Evolutionary conservation across 2,113 vertebrate species (phyloP).

Genomic region (Istiophorus platypterus): DNA sequence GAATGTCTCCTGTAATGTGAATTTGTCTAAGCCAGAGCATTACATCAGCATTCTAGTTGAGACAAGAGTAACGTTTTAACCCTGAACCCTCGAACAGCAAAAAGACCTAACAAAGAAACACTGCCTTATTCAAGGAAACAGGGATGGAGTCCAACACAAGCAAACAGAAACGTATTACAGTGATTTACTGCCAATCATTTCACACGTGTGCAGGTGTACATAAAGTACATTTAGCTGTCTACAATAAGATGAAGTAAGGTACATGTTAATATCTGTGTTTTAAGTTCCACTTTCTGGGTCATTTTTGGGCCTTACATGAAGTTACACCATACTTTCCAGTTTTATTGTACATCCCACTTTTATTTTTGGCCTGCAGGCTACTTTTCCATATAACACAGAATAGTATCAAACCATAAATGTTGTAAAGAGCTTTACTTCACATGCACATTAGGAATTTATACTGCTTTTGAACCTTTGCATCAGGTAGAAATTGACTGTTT

Average conservation of each 20-base stretch:
- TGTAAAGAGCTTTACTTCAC: conserved; percentile 50
- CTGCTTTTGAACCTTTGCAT: conserved; percentile 45
- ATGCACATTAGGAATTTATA: conserved; percentile 33
- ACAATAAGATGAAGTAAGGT: conserved; percentile 80
- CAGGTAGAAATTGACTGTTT: background rate
- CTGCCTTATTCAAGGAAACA: conserved; percentile 76
- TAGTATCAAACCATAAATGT: conserved; percentile 53
- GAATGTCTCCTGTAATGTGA: conserved; percentile 72
- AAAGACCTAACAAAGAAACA: conserved; percentile 75
- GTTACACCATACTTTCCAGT: conserved; percentile 76
- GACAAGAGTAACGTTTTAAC: conserved; percentile 82
- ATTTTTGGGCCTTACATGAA: conserved; percentile 64
- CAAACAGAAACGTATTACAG: conserved; percentile 79
- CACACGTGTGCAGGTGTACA: conserved; percentile 82
- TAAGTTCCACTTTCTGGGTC: conserved; percentile 67
- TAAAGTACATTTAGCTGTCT: conserved; percentile 62
- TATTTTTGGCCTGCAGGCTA: conserved; percentile 66
- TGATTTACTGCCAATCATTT: conserved; percentile 82
- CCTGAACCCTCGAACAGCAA: conserved; percentile 62
- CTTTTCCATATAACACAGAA: conserved; percentile 69
- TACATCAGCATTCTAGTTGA: conserved; percentile 78
- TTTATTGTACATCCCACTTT: conserved; percentile 59
- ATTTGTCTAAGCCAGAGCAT: conserved; percentile 73
- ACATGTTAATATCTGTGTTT: conserved; percentile 62
- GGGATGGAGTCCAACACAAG: conserved; percentile 80